Evolutionary conservation across 1,140 invertebrate genomes (phyloP).

Genomic region (Dreissena rostriformis): DNA sequence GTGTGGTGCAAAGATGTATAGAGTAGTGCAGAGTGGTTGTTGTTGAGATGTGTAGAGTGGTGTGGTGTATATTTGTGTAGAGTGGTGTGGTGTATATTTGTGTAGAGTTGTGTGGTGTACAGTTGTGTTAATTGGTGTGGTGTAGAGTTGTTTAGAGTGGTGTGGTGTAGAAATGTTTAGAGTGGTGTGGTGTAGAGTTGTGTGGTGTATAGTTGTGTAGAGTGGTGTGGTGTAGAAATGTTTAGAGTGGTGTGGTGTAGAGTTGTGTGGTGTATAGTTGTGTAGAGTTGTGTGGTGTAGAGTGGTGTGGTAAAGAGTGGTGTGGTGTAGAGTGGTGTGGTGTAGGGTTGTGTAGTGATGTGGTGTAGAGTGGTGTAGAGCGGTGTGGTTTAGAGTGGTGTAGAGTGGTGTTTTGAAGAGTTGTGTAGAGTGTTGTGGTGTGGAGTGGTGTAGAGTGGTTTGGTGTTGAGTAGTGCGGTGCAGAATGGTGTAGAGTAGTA

Average conservation of each 20-base stretch:
- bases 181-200: conserved; percentile 33
- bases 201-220: too few species aligned
- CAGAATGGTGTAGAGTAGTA: too few species aligned
- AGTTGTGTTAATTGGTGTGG: conserved; percentile 25
- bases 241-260: conserved; percentile 3
- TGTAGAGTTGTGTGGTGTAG: background rate
- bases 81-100: conserved; percentile 7
- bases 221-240: background rate
- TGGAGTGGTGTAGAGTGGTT: conserved; percentile 9
- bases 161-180: conserved; percentile 32
- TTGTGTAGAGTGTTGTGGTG: conserved; percentile 5
- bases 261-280: background rate
- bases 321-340: conserved; percentile 5
- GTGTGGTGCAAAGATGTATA: conserved; percentile 16
- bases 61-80: conserved; percentile 10
- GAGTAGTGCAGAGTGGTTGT: conserved; percentile 19
- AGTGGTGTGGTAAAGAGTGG: background rate
- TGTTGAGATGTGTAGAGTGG: conserved; percentile 1
- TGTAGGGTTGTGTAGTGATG: conserved; percentile 21
- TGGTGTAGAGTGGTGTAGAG: conserved; percentile 13
- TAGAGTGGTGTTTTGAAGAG: conserved; percentile 9
- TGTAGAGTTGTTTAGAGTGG: conserved; percentile 22
- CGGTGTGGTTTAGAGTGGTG: conserved; percentile 1
- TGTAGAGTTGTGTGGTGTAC: conserved; percentile 47
- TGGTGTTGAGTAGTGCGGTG: background rate